These are phyloP conservation scores for Protophormia terraenovae DNA, from an alignment of 2,888 invertebrate genomes.

Conservation along the genomic window DNA sequence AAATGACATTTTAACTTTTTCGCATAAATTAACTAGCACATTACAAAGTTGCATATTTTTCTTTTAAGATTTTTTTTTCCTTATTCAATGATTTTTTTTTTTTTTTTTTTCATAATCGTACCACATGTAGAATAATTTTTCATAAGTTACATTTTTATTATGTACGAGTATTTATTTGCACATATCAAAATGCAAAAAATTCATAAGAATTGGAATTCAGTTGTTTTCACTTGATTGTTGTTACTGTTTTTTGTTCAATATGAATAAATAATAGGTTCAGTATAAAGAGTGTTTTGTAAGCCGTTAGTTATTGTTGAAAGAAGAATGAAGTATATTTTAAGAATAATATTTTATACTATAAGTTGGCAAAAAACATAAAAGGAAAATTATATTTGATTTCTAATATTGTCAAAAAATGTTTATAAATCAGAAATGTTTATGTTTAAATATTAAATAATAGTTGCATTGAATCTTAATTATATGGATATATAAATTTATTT, in stretches of 20 bases:
- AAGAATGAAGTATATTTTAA: too few species aligned
- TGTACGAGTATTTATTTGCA: constrained; percentile 49
- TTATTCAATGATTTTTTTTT: not conserved
- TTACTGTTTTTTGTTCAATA: constrained; percentile 2
- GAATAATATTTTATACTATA: too few species aligned
- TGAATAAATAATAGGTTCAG: constrained; percentile 42
- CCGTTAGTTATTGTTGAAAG: not conserved
- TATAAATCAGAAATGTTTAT: too few species aligned
- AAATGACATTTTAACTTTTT: constrained; percentile 54
- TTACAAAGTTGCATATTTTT: constrained; percentile 6
- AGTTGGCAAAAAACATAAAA: too few species aligned
- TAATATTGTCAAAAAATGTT: too few species aligned
- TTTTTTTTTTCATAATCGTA: constrained; percentile 2
- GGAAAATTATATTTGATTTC: too few species aligned
- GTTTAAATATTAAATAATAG: too few species aligned
- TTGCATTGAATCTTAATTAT: too few species aligned
- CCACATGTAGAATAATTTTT: constrained; percentile 60
- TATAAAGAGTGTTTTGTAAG: not conserved
- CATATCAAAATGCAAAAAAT: constrained; percentile 64
- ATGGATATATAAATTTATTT: too few species aligned
- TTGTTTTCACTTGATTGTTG: constrained; percentile 15
- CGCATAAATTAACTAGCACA: constrained; percentile 54
- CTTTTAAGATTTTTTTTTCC: not conserved
- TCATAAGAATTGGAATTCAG: constrained; percentile 48
- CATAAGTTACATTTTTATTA: constrained; percentile 59